These are phyloP conservation scores for Thaleichthys pacificus DNA, from an alignment of 2,797 vertebrate genomes.

Conservation along the genomic window DNA sequence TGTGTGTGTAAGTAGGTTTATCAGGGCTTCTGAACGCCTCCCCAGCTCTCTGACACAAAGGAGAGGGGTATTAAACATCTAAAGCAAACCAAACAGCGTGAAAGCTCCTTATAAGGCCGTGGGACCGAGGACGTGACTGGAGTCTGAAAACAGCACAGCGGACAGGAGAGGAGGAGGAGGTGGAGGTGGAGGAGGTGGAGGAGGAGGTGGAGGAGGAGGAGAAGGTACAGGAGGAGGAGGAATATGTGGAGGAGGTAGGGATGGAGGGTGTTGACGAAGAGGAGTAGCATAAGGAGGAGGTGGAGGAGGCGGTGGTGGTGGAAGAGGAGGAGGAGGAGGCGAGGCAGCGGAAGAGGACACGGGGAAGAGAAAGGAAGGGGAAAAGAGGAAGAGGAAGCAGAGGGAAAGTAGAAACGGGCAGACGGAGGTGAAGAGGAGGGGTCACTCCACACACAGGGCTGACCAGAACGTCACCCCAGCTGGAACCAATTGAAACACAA, in stretches of 20 bases:
- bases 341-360: background rate
- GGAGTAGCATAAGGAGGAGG: background rate
- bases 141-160: slow-evolving; percentile 81
- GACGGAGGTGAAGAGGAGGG: background rate
- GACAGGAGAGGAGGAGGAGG: background rate
- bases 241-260: slow-evolving; percentile 22
- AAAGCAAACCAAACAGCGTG: slow-evolving; percentile 99
- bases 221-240: background rate
- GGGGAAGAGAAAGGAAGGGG: slow-evolving; percentile 16
- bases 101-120: slow-evolving; percentile 99
- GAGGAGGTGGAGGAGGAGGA: background rate
- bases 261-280: background rate
- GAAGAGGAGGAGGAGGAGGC: slow-evolving; percentile 19
- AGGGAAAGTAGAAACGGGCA: slow-evolving; percentile 18
- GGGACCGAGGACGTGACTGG: slow-evolving; percentile 96
- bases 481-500: too few relatives aligned
- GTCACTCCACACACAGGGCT: background rate
- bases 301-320: slow-evolving; percentile 39
- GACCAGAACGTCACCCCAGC: too few relatives aligned
- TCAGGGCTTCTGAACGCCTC: slow-evolving; percentile 99
- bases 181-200: background rate
- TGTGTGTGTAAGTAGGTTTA: slow-evolving; percentile 91
- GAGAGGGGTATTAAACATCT: slow-evolving; percentile 99
- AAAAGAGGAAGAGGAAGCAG: background rate
- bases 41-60: slow-evolving; percentile 99